Base-by-base conservation (phyloP, 1,140 invertebrate species). In the Palaemon carinicauda region DNA sequence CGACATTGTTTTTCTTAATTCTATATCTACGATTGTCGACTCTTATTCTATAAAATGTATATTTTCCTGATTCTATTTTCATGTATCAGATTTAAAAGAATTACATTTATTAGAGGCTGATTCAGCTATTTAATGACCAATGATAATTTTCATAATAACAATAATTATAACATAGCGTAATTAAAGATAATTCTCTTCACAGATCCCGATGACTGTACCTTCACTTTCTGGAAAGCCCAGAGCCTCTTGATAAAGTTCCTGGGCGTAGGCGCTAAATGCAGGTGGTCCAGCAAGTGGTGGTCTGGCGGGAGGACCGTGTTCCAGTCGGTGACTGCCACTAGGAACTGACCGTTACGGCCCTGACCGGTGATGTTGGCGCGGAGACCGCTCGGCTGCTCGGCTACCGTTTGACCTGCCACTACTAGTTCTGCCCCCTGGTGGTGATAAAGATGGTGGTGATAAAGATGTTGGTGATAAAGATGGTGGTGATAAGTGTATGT, bases 211-310 rank as follows among this genome's bases (percentile, higher is more conserved):
- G n/a, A n/a, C n/a, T n/a, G n/a, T n/a, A 89, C 85, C 87, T 90
- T 90, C 19, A 90, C 80, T 69, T 78, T 90, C 12, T 87, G 87
- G 79, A 90, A 90, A 50, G 89, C 89, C 88, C 88, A 90, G 19
- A 90, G 81, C 53, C 88, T 87, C 80, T 88, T 81, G 65, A 90
- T 86, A 52, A 90, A 90, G 82, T 90, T 89, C 21, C 54, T 85
- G 9, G 89, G 89, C 33, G 87, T 88, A 24, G 89, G 89, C 1
- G 89, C 89, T n/a, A 89, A 74, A 52, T 89, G 89, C 27, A 89
- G 54, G 78, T 89, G 89, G 9, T 82, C 53, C 27, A 89, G 73
- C 15, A 89, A 79, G 41, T 89, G 87, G 29, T 88, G 87, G 73
- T 89, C 89, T 4, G 89, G 89, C 3, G 89, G 82, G 41, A 54